Conservation (phyloP, 2,797 vertebrate species). For the Lacerta agilis region DNA sequence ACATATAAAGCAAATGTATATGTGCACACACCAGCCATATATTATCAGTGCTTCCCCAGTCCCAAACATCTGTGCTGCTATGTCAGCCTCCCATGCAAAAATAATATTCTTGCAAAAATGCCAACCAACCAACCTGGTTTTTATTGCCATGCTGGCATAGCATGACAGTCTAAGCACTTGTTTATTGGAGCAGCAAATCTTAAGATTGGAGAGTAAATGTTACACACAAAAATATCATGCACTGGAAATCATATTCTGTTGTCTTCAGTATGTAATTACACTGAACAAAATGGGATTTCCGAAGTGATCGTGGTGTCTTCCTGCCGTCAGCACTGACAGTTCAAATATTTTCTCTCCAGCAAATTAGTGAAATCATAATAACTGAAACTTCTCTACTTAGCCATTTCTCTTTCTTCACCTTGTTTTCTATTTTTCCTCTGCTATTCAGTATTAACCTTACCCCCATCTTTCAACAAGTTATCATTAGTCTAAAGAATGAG, state of each 20-base stretch:
- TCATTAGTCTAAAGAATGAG: conserved; percentile 1
- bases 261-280: conserved; percentile 12
- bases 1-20: not conserved
- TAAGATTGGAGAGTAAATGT: conserved; percentile 1
- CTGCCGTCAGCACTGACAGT: not conserved
- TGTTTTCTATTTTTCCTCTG: conserved; percentile 27
- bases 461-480: conserved; percentile 32
- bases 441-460: conserved; percentile 10
- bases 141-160: not conserved
- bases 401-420: conserved; percentile 7
- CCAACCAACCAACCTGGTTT: not conserved
- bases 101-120: not conserved
- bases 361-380: conserved; percentile 29
- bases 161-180: not conserved
- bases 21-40: not conserved
- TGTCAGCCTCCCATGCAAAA: not conserved
- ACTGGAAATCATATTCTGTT: conserved; percentile 15
- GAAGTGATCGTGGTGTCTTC: rapidly evolving
- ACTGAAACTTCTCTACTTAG: conserved; percentile 16
- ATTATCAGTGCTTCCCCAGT: not conserved
- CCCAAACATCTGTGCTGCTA: not conserved
- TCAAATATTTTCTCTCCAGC: conserved; percentile 5
- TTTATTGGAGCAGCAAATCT: not conserved
- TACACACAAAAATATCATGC: not conserved
- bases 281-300: conserved; percentile 21